Percentiles rank a stretch among this genome's conserved stretches.
phyloP scores from a whole-genome alignment of 2,797 vertebrate species.

The Lepidocolaptes lacrymiger region DNA sequence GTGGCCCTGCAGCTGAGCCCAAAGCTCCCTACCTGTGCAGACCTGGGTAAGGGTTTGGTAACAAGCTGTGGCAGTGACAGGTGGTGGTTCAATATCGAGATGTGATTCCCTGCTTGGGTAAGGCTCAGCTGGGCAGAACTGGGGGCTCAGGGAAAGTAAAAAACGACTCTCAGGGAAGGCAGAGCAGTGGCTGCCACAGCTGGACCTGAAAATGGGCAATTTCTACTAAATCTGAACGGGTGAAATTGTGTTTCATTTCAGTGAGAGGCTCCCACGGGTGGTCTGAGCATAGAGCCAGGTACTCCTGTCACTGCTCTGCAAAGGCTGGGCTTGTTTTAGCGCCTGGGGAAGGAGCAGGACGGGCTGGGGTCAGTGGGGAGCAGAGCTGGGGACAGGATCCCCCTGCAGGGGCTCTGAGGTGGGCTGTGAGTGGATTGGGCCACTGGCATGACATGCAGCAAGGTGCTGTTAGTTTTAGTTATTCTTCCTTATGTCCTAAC shows the following conservation, averaged over 20 bases:
- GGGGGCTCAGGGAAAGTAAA: not conserved
- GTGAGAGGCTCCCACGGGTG: rapidly evolving
- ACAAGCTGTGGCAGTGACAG: not conserved
- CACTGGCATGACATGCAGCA: not conserved
- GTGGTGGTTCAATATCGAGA: not conserved
- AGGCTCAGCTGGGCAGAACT: not conserved
- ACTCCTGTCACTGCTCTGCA: not conserved
- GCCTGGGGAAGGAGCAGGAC: not conserved
- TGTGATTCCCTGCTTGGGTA: not conserved
- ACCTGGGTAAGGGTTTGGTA: not conserved
- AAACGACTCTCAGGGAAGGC: not conserved
- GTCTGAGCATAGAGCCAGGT: not conserved
- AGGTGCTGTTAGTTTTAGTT: not conserved
- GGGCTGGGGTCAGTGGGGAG: not conserved
- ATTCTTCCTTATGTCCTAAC: not conserved
- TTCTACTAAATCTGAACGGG: rapidly evolving
- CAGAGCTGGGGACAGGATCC: rapidly evolving
- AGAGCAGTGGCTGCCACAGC: not conserved
- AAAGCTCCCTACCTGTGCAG: not conserved
- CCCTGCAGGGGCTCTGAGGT: not conserved
- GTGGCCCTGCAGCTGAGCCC: not conserved
- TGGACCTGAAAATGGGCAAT: rapidly evolving
- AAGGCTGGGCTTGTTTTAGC: not conserved
- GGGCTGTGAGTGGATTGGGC: not conserved
- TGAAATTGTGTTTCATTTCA: not conserved